Conservation (phyloP, 2,888 invertebrate genomes). For the Galerucella pusilla region DNA sequence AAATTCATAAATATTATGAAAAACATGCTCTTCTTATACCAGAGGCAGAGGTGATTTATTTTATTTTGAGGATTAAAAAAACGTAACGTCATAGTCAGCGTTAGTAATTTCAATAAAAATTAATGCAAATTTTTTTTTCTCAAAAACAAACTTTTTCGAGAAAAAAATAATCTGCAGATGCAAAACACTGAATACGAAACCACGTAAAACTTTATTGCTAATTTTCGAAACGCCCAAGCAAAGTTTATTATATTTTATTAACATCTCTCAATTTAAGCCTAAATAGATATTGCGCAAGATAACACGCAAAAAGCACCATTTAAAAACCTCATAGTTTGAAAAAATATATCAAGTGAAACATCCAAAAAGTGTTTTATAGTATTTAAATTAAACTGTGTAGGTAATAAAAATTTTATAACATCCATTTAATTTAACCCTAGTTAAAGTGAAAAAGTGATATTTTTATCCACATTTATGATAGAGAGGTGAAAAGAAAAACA, state of each 20-base stretch:
- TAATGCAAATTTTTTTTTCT: not conserved
- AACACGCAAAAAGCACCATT: constrained; percentile 33
- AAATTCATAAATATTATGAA: too few relatives aligned
- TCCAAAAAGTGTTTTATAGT: not conserved
- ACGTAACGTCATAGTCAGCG: too few relatives aligned
- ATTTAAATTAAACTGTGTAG: not conserved
- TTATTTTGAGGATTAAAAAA: too few relatives aligned
- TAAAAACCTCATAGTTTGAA: constrained; percentile 18
- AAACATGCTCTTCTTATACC: too few relatives aligned
- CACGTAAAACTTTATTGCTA: not conserved
- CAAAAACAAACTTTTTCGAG: not conserved
- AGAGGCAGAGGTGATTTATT: too few relatives aligned
- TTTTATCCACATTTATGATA: not conserved
- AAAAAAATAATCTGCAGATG: not conserved
- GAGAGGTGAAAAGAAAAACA: not conserved
- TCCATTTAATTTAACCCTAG: not conserved
- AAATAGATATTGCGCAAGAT: constrained; percentile 21
- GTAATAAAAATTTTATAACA: not conserved
- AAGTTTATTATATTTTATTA: not conserved
- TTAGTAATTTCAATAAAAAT: too few relatives aligned
- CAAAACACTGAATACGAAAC: not conserved
- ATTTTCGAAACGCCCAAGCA: not conserved
- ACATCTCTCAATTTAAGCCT: constrained; percentile 22
- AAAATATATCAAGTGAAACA: constrained; percentile 21
- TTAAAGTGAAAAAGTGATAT: not conserved